Evolutionary conservation across 2,888 invertebrate genomes (phyloP).

Genomic region (Andrena camellia): DNA sequence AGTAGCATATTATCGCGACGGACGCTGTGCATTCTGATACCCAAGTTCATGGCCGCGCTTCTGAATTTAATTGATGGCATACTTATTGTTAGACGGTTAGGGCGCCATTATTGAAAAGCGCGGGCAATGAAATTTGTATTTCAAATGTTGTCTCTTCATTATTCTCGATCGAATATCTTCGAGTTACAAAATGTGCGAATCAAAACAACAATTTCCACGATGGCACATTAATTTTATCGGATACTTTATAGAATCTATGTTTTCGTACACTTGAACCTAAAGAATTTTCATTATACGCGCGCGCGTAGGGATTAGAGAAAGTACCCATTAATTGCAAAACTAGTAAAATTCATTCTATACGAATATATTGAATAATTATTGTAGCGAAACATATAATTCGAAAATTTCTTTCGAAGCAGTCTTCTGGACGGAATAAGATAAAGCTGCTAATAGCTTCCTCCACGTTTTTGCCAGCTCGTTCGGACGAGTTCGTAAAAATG

Average conservation of each 20-base stretch:
- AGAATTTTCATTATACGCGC: not conserved
- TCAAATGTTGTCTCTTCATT: not conserved
- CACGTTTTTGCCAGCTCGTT: not conserved
- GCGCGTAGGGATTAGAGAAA: not conserved
- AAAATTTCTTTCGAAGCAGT: not conserved
- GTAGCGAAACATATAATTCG: not conserved
- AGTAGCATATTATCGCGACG: not conserved
- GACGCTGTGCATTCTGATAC: not conserved
- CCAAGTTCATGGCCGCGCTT: not conserved
- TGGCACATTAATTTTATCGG: not conserved
- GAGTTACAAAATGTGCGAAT: too few relatives aligned
- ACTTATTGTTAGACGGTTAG: not conserved
- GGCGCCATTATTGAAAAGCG: constrained; percentile 39
- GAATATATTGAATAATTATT: not conserved
- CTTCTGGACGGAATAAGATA: not conserved
- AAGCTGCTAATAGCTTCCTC: constrained; percentile 8
- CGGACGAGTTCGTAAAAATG: constrained; percentile 3
- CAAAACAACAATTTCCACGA: too few relatives aligned
- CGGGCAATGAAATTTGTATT: constrained; percentile 13
- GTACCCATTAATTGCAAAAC: not conserved
- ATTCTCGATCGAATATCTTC: not conserved
- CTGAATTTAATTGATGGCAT: not conserved
- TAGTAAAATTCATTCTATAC: not conserved
- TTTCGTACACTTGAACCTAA: not conserved
- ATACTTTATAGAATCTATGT: not conserved